A percentile compares a stretch with the other conserved stretches of the same genome.
Evolutionary conservation across 2,888 invertebrate genomes (phyloP).

Genomic region (Cybosia mesomella): DNA sequence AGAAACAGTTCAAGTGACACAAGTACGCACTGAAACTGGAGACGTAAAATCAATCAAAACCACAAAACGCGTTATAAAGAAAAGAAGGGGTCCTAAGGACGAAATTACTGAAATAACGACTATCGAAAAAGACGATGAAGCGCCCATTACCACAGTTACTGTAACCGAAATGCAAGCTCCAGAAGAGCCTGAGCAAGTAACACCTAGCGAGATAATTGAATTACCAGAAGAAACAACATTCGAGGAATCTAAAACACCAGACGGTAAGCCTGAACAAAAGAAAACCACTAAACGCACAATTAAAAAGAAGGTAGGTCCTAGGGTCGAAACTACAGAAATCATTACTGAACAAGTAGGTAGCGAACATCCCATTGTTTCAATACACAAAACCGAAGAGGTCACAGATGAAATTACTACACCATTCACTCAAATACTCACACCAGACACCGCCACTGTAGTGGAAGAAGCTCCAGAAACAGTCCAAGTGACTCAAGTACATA

Average conservation of each 20-base stretch:
- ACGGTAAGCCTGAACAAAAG: constrained; percentile 12
- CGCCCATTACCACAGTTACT: constrained; percentile 27
- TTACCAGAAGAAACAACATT: constrained; percentile 11
- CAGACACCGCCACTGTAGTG: neutral
- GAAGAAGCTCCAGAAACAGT: neutral
- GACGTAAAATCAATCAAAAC: constrained; percentile 38
- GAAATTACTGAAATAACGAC: constrained; percentile 25
- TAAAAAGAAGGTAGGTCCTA: constrained; percentile 7
- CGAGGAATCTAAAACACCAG: neutral
- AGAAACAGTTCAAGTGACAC: constrained; percentile 69
- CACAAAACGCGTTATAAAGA: constrained; percentile 43
- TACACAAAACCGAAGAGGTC: neutral
- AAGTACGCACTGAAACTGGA: constrained; percentile 51
- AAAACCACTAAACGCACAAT: constrained; percentile 11
- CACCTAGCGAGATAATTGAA: constrained; percentile 10
- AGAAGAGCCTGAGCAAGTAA: constrained; percentile 44
- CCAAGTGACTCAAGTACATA: neutral
- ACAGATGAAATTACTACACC: constrained; percentile 9
- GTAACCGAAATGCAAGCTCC: constrained; percentile 28
- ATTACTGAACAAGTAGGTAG: neutral
- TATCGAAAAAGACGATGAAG: constrained; percentile 23
- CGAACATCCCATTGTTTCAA: neutral
- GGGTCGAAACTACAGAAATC: neutral
- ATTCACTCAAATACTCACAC: constrained; percentile 9
- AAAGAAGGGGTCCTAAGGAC: constrained; percentile 44